phyloP scores from a whole-genome alignment of 2,113 vertebrate genomes.

The Orthonyx spaldingii region DNA sequence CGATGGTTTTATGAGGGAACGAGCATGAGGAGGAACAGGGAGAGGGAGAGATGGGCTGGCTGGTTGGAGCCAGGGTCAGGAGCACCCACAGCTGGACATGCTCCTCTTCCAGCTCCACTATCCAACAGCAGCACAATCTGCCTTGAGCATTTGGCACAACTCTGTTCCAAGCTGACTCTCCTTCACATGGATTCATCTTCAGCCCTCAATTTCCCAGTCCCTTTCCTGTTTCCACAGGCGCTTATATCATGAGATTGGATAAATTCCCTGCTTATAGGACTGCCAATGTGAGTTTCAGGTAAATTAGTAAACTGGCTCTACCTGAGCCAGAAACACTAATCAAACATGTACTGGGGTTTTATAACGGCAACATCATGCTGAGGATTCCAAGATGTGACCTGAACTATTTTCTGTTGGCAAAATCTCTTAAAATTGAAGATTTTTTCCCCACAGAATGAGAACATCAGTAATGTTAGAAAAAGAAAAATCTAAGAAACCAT shows the following conservation, averaged over 20 bases:
- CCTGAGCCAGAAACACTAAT: not conserved
- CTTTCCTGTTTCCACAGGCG: not conserved
- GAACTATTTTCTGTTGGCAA: not conserved
- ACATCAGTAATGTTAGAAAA: not conserved
- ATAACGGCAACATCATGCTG: not conserved
- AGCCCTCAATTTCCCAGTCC: not conserved
- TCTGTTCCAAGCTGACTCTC: not conserved
- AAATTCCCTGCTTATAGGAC: not conserved
- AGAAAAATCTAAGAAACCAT: not conserved
- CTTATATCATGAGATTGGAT: not conserved
- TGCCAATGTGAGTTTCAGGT: not conserved
- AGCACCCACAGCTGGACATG: not conserved
- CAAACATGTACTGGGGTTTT: not conserved
- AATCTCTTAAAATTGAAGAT: not conserved
- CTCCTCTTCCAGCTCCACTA: not conserved
- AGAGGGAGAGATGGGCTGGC: not conserved
- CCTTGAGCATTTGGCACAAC: not conserved
- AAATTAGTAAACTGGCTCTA: not conserved
- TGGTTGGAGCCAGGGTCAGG: not conserved
- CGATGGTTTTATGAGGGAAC: accelerated
- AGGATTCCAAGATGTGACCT: not conserved
- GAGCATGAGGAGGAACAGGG: not conserved
- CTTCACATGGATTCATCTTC: not conserved
- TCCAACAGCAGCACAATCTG: not conserved
- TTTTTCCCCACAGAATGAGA: not conserved